Evolutionary conservation across 1,140 invertebrate genomes (phyloP), one percentile per base, ranked within the genome.

Genomic region (Chironomus tepperi): DNA sequence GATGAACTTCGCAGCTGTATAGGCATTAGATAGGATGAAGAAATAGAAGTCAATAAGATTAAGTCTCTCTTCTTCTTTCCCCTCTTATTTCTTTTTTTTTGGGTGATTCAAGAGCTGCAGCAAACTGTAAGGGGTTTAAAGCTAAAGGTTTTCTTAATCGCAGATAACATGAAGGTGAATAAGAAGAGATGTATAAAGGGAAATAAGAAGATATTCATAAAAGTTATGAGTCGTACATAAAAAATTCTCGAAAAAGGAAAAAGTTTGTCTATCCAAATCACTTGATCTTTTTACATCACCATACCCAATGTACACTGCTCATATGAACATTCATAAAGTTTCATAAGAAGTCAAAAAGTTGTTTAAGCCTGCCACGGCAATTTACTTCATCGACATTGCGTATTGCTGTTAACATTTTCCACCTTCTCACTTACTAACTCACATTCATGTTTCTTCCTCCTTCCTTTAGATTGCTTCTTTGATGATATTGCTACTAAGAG

Each of bases 31-130:
- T 15, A n/a, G 47, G n/a, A 57, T 57, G n/a, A 57, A 57, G 47
- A 12, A 57, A 57, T 57, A 57, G n/a, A 57, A 57, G 47, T 57
- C 47, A 57, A 57, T 57, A 57, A 57, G 47, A 57, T 15, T 57
- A 57, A 57, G 47, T 15, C n/a, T 57, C 47, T 57, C 47, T n/a
- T n/a, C 7, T 57, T 12, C 3, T 57, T 57, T 57, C 15, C 47
- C n/a, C n/a, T n/a, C n/a, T n/a, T n/a, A n/a, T n/a, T 9, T 57
- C 12, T 57, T 57, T 34, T 34, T 34, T 34, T 34, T 34, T 34
- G 24, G 24, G 5, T 34, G 24, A 34, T 2, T 34, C 24, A 34
- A 2, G 24, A 34, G 5, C 24, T 34, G 24, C 24, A 34, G 24
- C 24, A 34, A 34, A 1, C 5, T 34, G 24, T 2, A 34, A 34